phyloP scores from a whole-genome alignment of 2,888 invertebrate species.

The Parnassius mnemosyne region DNA sequence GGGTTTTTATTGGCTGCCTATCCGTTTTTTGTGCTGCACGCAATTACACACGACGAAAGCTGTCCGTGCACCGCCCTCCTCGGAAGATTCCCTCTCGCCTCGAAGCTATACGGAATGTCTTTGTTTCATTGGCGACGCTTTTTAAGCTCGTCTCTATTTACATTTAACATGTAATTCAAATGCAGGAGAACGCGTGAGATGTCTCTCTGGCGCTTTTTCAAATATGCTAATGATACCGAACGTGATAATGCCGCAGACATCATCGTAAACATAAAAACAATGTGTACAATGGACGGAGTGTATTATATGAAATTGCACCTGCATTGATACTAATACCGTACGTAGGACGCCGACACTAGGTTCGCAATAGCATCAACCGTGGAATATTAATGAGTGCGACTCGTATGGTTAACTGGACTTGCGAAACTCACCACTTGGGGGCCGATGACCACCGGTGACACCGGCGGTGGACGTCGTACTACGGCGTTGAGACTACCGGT shows the following conservation, averaged over 20 bases:
- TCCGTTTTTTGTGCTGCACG: constrained; percentile 71
- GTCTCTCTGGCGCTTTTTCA: constrained; percentile 25
- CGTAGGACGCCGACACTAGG: constrained; percentile 56
- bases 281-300: constrained; percentile 1
- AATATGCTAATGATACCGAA: constrained; percentile 10
- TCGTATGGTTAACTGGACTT: constrained; percentile 76
- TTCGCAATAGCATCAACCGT: constrained; percentile 65
- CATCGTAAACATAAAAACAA: constrained; percentile 3
- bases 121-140: constrained; percentile 55
- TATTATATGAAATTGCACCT: constrained; percentile 19
- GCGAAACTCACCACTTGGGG: constrained; percentile 72
- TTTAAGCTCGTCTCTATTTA: constrained; percentile 46
- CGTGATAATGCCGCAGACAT: background rate
- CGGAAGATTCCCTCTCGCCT: constrained; percentile 67
- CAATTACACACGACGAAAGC: constrained; percentile 73
- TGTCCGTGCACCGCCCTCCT: constrained; percentile 68
- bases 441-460: constrained; percentile 73
- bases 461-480: constrained; percentile 42
- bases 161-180: constrained; percentile 38
- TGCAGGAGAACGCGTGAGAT: constrained; percentile 26
- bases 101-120: constrained; percentile 66
- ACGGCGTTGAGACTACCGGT: constrained; percentile 46
- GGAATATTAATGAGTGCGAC: constrained; percentile 75
- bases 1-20: constrained; percentile 77
- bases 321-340: constrained; percentile 30